A percentile compares a stretch with the other conserved stretches of the same genome.
Conservation (phyloP, 1,140 invertebrate genomes). For the Leptopilina clavipes region DNA sequence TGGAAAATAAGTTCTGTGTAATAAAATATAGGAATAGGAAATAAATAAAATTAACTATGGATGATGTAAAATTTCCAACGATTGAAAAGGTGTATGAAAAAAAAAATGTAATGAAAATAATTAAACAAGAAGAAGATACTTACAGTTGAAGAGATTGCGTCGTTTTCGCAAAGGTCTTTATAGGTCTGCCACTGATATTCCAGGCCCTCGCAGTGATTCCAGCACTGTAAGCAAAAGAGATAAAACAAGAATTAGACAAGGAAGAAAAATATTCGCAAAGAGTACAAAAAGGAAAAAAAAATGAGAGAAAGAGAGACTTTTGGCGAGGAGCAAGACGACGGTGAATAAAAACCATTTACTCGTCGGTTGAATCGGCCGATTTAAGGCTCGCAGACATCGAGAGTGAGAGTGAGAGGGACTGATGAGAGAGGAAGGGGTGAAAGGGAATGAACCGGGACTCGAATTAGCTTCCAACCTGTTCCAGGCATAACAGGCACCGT, state of each 20-base stretch:
- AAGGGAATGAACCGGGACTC: slow-evolving; percentile 50
- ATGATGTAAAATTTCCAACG: too few species aligned
- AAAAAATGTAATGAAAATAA: background rate
- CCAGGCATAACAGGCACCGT: slow-evolving; percentile 66
- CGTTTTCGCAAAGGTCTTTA: slow-evolving; percentile 79
- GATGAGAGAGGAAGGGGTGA: slow-evolving; percentile 34
- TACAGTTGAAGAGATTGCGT: slow-evolving; percentile 65
- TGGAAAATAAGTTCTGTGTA: too few species aligned
- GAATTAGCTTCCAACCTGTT: slow-evolving; percentile 72
- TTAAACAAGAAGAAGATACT: slow-evolving; percentile 36
- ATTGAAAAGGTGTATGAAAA: too few species aligned
- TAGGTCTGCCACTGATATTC: slow-evolving; percentile 81
- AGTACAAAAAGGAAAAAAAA: slow-evolving; percentile 46
- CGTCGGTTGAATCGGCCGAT: slow-evolving; percentile 49
- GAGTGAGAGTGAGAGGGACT: slow-evolving; percentile 43
- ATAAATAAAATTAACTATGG: too few species aligned
- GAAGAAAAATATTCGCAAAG: slow-evolving; percentile 47
- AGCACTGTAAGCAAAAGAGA: slow-evolving; percentile 82
- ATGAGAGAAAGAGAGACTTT: slow-evolving; percentile 42
- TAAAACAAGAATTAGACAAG: slow-evolving; percentile 49
- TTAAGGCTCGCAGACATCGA: slow-evolving; percentile 44
- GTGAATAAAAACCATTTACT: slow-evolving; percentile 60
- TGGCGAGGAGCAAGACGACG: slow-evolving; percentile 44
- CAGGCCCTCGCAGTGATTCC: slow-evolving; percentile 85
- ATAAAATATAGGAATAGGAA: too few species aligned